Conservation (phyloP, 53 echinoderm and acorn worm species). For the Hippasteria phrygiana region DNA sequence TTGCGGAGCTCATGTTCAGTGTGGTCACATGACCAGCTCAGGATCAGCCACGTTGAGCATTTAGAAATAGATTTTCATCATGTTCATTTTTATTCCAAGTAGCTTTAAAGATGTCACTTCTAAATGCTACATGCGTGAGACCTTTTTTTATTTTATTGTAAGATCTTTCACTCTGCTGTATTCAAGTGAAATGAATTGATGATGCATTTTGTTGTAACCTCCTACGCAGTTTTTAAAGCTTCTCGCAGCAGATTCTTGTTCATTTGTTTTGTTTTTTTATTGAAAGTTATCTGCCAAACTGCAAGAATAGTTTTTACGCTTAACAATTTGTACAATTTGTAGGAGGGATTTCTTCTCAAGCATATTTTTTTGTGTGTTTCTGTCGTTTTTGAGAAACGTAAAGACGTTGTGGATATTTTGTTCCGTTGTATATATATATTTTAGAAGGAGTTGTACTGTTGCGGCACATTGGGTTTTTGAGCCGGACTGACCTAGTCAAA, state of each 20-base stretch:
- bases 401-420: slow-evolving; percentile 56
- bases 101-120: neutral
- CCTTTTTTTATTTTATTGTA: neutral
- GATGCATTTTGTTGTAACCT: neutral
- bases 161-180: neutral
- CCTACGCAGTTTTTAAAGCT: slow-evolving; percentile 15
- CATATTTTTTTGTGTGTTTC: slow-evolving; percentile 14
- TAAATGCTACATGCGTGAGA: neutral
- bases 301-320: slow-evolving; percentile 26
- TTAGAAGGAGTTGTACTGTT: slow-evolving; percentile 24
- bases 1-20: neutral
- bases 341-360: neutral
- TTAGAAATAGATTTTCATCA: neutral
- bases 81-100: neutral
- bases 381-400: slow-evolving; percentile 8
- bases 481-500: slow-evolving; percentile 14
- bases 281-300: neutral
- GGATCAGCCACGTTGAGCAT: neutral
- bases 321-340: slow-evolving; percentile 37
- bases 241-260: neutral
- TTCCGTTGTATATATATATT: slow-evolving; percentile 48
- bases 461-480: slow-evolving; percentile 2
- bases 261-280: neutral
- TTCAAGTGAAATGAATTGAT: slow-evolving; percentile 35
- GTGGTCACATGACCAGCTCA: neutral